Base-by-base conservation (phyloP, 2,888 invertebrate genomes). In the Thymelicus acteon region DNA sequence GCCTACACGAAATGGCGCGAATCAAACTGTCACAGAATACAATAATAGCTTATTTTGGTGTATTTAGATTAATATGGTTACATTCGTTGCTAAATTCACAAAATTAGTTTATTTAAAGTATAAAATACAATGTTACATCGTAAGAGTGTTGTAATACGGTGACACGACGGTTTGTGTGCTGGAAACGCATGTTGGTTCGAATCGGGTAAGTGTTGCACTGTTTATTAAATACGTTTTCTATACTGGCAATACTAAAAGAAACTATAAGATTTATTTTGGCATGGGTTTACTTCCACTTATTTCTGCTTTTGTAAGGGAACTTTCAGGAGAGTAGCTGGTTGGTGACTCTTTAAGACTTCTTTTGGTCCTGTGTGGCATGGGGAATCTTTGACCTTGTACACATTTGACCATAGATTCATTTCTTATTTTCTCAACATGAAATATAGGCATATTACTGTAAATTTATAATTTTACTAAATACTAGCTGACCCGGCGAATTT, bases 161-260 rank as follows among this genome's bases (percentile, higher is more conserved):
- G 84, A 90, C 89, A 87, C 89, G 87, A 82, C 85, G 85, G 89
- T 84, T 82, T 89, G 92, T 93, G 91, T 89, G 87, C 82, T 89
- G 93, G 93, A 91, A 92, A 88, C 88, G 92, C 91, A 91, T 92
- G 92, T 78, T 37, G 63, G 62, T 62, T 72, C 65, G 12, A 37
- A 37, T 73, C 78, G 79, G 90, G 90, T 90, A 88, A 91, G 90
- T 91, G 80, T 85, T 79, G 82, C 82, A 85, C 81, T 82, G n/a
- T 67, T 73, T 75, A 76, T 80, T 76, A 74, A 75, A 75, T 74
- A 75, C 71, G 72, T 75, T 74, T 75, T 72, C 73, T 78, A 76
- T 69, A 31, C 31, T 31, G 69, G 69, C 69, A 69, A 69, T 69
- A 62, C 68, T 68, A 62, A 66, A 67, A 15, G 66, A 57, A 58